Base-by-base conservation (phyloP, 2,888 invertebrate species). In the Opisthograptis luteolata region DNA sequence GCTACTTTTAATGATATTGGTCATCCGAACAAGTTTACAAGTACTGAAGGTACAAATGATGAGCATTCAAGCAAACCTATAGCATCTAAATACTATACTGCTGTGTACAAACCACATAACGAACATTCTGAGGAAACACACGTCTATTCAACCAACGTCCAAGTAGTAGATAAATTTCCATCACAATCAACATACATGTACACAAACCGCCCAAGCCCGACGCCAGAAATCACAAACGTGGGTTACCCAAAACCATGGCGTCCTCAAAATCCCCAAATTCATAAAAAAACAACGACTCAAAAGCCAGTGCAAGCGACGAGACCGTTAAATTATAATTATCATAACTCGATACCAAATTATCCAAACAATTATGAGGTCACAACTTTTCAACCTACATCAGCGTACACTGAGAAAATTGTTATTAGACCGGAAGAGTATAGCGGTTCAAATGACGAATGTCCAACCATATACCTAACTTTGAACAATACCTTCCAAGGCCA, bases 381-480 rank as follows among this genome's bases (percentile, higher is more conserved):
- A 1, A 90, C 89, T 59, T 86, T 88, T 69, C 79, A 79, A 67
- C 87, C 90, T 13, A 60, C 70, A 1, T 79, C 74, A 24, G 79
- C 79, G 0, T 86, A 87, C 44, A 89, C 90, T 8, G 89, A 90
- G 41, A 84, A 76, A 72, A 89, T 90, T 53, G 76, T 90, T 44
- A 90, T 90, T 69, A 73, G 88, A 64, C 90, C 90, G 57, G 81
- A 90, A 70, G 87, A 90, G 51, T 90, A 90, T 35, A 85, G 75
- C 57, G 88, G 81, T 5, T 76, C 79, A 24, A 74, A 84, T 25
- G 81, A 84, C 36, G 89, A 90, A 28, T 93, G 93, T 61, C 93
- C 93, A 0, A 91, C 92, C 9, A 92, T 93, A 58, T 92, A 88
- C 62, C 79, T 93, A 0, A 91, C 92, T 56, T 81, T 88, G 48